These are phyloP conservation scores for Platerodrilus igneus DNA, from an alignment of 2,888 invertebrate genomes.

Conservation along the genomic window DNA sequence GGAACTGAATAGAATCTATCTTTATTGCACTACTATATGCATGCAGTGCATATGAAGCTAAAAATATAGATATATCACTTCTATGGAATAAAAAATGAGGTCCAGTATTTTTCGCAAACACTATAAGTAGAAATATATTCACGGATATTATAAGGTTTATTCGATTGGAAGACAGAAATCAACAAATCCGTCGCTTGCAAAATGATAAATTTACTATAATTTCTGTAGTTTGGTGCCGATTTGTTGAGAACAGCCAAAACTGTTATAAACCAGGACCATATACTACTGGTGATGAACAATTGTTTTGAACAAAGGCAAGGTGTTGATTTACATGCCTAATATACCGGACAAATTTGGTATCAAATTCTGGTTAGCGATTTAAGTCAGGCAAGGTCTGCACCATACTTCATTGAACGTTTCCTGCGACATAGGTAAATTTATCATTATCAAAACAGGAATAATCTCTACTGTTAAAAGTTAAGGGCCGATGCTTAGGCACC, in stretches of 20 bases:
- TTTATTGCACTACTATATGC: slow-evolving; percentile 1
- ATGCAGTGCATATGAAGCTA: not conserved
- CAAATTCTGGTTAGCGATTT: no score
- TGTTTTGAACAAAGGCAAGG: not conserved
- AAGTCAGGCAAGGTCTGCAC: no score
- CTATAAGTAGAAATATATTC: no score
- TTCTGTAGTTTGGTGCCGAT: not conserved
- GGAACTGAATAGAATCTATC: not conserved
- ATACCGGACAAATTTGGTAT: not conserved
- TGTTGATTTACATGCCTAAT: not conserved
- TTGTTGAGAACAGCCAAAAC: not conserved
- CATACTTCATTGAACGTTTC: no score
- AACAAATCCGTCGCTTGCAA: no score
- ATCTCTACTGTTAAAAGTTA: no score
- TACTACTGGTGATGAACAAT: not conserved
- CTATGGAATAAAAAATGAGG: slow-evolving; percentile 9
- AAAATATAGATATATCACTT: slow-evolving; percentile 4
- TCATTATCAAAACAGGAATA: no score
- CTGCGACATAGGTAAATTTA: no score
- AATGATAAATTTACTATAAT: no score
- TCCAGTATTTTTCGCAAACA: slow-evolving; percentile 7
- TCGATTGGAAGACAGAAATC: no score
- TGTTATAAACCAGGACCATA: not conserved
- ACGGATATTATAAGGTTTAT: no score
- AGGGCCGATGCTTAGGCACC: no score